Evolutionary conservation across 1,140 invertebrate genomes (phyloP), one percentile per base, ranked within the genome.

Genomic region (Hirudo medicinalis): DNA sequence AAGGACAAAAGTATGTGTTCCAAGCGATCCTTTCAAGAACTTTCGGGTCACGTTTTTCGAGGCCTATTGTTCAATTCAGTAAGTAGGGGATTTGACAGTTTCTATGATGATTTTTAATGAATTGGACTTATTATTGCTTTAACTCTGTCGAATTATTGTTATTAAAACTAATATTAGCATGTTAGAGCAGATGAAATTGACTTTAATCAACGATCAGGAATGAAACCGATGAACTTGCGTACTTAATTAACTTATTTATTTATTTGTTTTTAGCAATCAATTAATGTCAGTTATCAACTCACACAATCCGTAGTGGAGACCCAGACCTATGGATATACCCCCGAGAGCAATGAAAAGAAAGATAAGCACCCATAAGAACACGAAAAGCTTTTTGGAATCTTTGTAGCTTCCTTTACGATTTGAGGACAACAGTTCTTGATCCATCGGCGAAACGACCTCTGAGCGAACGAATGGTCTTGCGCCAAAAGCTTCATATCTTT

Each of bases 331-430:
- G 8, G 57, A 22, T 13, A 63, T 4, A 15, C 22, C 57, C 11
- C 57, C 57, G 57, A 32, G 22, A 25, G 57, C 57, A 13, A 32
- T 63, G 57, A 63, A 63, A 63, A 63, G 2, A 63, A 63, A 32
- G 29, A 63, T 25, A 2, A 63, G 57, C 57, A 63, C 3, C 29
- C 22, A 22, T 11, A 63, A n/a, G 29, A 63, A 63, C 57, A 63
- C 22, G 57, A 22, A 63, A 13, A 22, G 57, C 57, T 32, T 63
- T n/a, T 63, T 63, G 8, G 43, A 49, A 49, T 49, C 43, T 49
- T 17, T 49, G 43, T 49, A 49, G 43, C 43, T 13, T 49, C 43
- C 5, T 49, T 49, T 49, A 49, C 43, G 11, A 15, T 49, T 49
- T 9, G 43, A 49, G 43, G 43, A 49, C 43, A 49, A 13, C 15